phyloP scores from a whole-genome alignment of 2,113 vertebrate species.

The Tetrao urogallus region DNA sequence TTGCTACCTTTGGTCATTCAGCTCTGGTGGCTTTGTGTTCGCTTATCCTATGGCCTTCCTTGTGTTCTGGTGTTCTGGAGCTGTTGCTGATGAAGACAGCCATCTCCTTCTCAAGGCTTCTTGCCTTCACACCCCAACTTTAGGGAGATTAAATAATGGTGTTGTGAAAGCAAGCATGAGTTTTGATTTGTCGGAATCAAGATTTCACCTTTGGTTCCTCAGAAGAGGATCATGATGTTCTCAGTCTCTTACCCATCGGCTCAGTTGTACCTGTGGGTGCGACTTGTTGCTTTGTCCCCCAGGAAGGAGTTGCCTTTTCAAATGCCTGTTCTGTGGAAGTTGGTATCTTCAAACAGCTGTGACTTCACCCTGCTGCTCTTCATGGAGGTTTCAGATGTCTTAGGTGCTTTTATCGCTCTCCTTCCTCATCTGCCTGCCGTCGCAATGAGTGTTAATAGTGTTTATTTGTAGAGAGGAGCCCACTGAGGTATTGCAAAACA shows the following conservation, averaged over 20 bases:
- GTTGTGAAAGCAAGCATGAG: background rate
- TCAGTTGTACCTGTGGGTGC: background rate
- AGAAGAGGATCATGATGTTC: background rate
- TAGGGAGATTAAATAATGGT: background rate
- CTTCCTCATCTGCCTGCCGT: background rate
- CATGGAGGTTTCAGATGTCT: background rate
- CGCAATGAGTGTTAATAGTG: conserved; percentile 2
- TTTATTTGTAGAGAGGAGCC: conserved; percentile 62
- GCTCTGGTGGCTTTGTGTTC: too few relatives aligned
- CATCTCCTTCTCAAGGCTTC: background rate
- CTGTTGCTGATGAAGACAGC: background rate
- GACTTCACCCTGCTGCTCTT: background rate
- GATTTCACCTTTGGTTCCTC: conserved; percentile 31
- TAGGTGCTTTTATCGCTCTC: background rate
- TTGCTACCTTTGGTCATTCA: background rate
- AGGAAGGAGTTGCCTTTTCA: background rate
- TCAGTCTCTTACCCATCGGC: background rate
- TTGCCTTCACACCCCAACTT: background rate
- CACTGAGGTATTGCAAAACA: conserved; percentile 69
- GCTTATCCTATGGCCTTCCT: too few relatives aligned
- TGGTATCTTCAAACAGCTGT: background rate
- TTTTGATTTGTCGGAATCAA: background rate
- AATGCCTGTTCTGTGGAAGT: background rate
- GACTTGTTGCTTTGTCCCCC: background rate
- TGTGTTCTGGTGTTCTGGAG: background rate